phyloP scores from a whole-genome alignment of 2,888 invertebrate species.

The Callyntrura guangdongensis region DNA sequence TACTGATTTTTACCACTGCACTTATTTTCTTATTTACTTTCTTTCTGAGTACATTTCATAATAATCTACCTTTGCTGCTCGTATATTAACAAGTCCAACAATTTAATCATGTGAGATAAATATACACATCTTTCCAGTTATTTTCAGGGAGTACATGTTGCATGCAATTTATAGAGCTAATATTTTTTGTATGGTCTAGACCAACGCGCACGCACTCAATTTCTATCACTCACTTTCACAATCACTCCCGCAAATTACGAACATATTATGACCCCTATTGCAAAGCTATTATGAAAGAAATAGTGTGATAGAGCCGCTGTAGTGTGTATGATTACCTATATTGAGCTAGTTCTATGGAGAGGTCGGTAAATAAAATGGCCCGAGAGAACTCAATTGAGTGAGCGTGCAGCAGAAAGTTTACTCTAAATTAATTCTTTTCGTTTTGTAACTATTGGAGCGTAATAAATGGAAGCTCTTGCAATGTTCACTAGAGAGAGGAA shows the following conservation, averaged over 20 bases:
- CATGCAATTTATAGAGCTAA: neutral
- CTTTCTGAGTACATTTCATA: too few species aligned
- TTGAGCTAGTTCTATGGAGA: conserved; percentile 28
- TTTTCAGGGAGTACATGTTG: too few species aligned
- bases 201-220: conserved; percentile 18
- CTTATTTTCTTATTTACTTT: too few species aligned
- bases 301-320: neutral
- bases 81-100: too few species aligned
- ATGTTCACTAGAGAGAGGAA: conserved; percentile 30
- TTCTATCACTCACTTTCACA: conserved; percentile 45
- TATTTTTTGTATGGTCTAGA: too few species aligned
- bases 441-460: conserved; percentile 55
- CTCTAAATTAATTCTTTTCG: conserved; percentile 57
- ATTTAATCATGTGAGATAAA: conserved; percentile 1
- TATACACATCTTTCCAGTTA: too few species aligned
- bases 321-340: neutral
- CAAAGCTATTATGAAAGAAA: neutral
- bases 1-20: too few species aligned
- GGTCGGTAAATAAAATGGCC: conserved; percentile 29
- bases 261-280: conserved; percentile 40
- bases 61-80: too few species aligned
- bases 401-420: conserved; percentile 23
- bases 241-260: conserved; percentile 66
- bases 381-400: neutral
- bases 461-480: conserved; percentile 44